Base-by-base conservation (phyloP, 2,113 vertebrate species). In the Ceratotherium simum region DNA sequence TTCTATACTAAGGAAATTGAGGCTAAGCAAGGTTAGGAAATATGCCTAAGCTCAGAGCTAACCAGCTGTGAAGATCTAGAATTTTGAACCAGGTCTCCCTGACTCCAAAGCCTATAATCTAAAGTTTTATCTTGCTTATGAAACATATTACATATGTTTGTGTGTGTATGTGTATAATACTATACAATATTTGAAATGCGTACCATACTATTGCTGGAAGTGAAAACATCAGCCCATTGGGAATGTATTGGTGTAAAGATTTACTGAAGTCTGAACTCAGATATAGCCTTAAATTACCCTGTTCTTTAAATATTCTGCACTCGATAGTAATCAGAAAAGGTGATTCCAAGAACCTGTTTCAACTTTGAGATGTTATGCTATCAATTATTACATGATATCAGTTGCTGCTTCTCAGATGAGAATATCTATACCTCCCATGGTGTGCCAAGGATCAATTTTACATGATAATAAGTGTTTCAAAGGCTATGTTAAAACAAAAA, bases 341-440 rank as follows among this genome's bases (percentile, higher is more conserved):
- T 86, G 21, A 96, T 88, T 70, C 9, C 65, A 69, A 85, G 84
- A 85, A 10, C 29, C n/a, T 79, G 23, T 76, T 97, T 92, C 64
- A 93, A n/a, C 31, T 78, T 56, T 90, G 51, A 87, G 21, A 92
- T 94, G 23, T 69, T 91, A 20, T 33, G 25, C 80, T 84, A 29
- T 42, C 67, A 87, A 85, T 79, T 92, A 89, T 86, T 89, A 25
- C 29, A 69, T 54, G n/a, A 25, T 65, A 76, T 56, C 73, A 76
- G 25, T 54, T 93, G 11, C 21, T 93, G 5, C 11, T 90, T 92
- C 51, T 94, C n/a, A 81, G 36, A 69, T 65, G 67, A 82, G 29
- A 18, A 3, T 56, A 60, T 18, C 64, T 84, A 1, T 39, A 81
- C 9, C 4, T 72, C 8, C 3, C 25, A 17, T 39, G 18, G 2